Percentiles rank a stretch among this genome's conserved stretches.
Conservation (phyloP, 2,888 invertebrate species). For the Tanypteryx hageni region DNA sequence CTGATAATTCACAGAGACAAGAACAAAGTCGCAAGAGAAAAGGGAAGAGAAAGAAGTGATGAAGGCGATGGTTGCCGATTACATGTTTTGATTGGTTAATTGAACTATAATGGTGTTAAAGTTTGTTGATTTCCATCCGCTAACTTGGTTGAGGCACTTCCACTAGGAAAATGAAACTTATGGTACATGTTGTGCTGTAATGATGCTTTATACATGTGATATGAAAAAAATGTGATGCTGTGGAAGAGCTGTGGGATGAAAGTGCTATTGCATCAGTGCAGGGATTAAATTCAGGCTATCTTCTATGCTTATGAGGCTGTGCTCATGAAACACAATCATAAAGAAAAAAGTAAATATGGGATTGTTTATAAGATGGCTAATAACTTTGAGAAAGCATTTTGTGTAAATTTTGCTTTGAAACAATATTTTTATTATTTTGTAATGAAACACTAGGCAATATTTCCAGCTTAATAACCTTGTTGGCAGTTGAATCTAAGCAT, state of each 20-base stretch:
- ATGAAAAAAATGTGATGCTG: constrained; percentile 52
- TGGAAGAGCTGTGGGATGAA: constrained; percentile 37
- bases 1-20: constrained; percentile 58
- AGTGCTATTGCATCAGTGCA: constrained; percentile 50
- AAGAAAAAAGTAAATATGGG: constrained; percentile 42
- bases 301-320: constrained; percentile 47
- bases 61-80: background rate
- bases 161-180: background rate
- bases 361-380: constrained; percentile 36
- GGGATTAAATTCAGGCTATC: constrained; percentile 50
- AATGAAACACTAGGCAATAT: constrained; percentile 31
- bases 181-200: constrained; percentile 17
- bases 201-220: constrained; percentile 54
- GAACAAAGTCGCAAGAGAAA: constrained; percentile 68
- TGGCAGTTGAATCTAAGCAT: constrained; percentile 10
- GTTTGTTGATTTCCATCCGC: constrained; percentile 26
- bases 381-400: constrained; percentile 52
- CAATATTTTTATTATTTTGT: background rate
- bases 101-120: constrained; percentile 38
- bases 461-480: constrained; percentile 47
- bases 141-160: constrained; percentile 34
- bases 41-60: constrained; percentile 68
- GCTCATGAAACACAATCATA: constrained; percentile 49
- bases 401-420: constrained; percentile 31
- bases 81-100: background rate